These are phyloP conservation scores for Luperina testacea DNA, from an alignment of 2,888 invertebrate genomes.

Conservation along the genomic window DNA sequence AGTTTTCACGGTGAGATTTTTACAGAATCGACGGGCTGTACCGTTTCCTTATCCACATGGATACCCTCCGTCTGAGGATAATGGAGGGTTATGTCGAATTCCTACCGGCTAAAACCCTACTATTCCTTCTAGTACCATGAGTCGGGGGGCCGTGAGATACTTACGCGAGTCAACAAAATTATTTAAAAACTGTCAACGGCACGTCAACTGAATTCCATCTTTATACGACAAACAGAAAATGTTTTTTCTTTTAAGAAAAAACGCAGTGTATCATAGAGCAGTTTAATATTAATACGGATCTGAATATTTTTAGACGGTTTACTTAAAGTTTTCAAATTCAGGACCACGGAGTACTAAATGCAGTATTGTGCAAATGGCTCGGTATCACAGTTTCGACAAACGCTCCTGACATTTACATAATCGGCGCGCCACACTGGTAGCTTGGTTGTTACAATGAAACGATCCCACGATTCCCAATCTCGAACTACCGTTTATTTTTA, in stretches of 20 bases:
- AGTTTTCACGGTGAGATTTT: too few relatives aligned
- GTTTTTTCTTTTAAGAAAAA: not conserved
- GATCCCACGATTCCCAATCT: too few relatives aligned
- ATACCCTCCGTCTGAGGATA: not conserved
- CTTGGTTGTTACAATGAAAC: conserved; percentile 11
- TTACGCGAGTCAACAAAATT: not conserved
- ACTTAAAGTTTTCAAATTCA: not conserved
- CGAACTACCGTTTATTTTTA: too few relatives aligned
- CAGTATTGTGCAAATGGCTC: conserved; percentile 3
- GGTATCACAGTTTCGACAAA: conserved; percentile 32
- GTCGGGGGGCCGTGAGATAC: not conserved
- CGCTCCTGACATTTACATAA: conserved; percentile 38
- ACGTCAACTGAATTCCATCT: not conserved
- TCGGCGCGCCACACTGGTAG: not conserved
- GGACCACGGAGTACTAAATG: not conserved
- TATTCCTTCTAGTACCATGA: not conserved
- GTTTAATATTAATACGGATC: not conserved
- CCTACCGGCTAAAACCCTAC: not conserved
- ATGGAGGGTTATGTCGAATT: not conserved
- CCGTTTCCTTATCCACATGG: not conserved
- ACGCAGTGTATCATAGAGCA: not conserved
- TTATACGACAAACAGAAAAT: too few relatives aligned
- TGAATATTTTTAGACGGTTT: not conserved
- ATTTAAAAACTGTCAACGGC: not conserved
- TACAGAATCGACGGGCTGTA: too few relatives aligned